Evolutionary conservation across 2,797 vertebrate species (phyloP).

Genomic region (Chaenodraco wilsoni): DNA sequence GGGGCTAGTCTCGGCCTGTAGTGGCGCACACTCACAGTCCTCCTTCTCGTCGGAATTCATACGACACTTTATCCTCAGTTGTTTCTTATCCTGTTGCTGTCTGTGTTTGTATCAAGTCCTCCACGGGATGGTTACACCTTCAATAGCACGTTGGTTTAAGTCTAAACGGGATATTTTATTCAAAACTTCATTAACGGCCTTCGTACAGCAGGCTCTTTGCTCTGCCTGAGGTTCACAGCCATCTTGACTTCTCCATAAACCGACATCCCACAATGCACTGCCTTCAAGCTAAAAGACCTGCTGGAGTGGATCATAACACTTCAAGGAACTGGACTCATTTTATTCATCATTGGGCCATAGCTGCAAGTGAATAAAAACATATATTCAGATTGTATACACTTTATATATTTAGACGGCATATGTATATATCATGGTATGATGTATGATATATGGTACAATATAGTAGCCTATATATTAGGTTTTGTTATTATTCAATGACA

Average conservation of each 20-base stretch:
- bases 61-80: conserved; percentile 81
- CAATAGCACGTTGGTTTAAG: conserved; percentile 11
- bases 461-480: too few relatives aligned
- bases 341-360: too few relatives aligned
- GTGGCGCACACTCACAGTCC: conserved; percentile 87
- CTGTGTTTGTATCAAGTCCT: conserved; percentile 50
- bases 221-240: conserved; percentile 74
- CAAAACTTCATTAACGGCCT: conserved; percentile 79
- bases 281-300: conserved; percentile 27
- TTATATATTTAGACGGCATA: too few relatives aligned
- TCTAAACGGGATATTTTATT: conserved; percentile 11
- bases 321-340: conserved; percentile 42
- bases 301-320: conserved; percentile 38
- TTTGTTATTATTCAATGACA: too few relatives aligned
- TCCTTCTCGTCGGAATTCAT: conserved; percentile 86
- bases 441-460: too few relatives aligned
- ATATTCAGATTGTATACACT: neutral
- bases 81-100: conserved; percentile 66
- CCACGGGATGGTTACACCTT: conserved; percentile 31
- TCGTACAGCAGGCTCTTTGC: conserved; percentile 63
- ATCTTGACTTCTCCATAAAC: conserved; percentile 81
- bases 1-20: conserved; percentile 83
- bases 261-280: conserved; percentile 78
- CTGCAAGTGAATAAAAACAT: neutral
- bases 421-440: too few relatives aligned